Evolutionary conservation across 2,888 invertebrate genomes (phyloP), one percentile per base, ranked within the genome.

Genomic region (Steinernema carpocapsae): DNA sequence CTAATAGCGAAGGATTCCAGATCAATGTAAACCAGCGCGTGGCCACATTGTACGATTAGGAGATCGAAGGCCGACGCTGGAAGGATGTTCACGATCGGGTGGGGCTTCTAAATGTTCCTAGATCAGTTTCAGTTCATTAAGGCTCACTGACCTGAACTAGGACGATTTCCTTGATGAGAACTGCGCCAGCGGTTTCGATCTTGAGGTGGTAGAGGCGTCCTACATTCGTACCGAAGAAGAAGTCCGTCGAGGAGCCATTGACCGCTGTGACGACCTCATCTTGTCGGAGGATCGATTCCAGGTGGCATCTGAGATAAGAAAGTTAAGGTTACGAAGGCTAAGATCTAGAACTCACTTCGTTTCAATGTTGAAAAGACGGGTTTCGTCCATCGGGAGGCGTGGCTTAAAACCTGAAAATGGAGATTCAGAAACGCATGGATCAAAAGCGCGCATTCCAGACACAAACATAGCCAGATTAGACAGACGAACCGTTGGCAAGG

Each of bases 1-100:
- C 64, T 26, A 22, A 64, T 17, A 3, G 64, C 22, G 37, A 64
- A 64, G 32, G 64, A 14, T 26, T 64, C 64, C 64, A 64, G 32
- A n/a, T 64, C 64, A 29, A 64, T 64, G 64, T 64, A 64, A 14
- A 64, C 32, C 17, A 64, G 37, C 29, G 32, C 24, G 37, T 64
- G 64, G 14, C 64, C 64, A n/a, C 64, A 64, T 32, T 64, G 64
- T 6, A 64, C 32, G 37, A 64, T 26, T 26, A 64, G 64, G 19
- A 64, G 64, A 29, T 64, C 64, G 64, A 29, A 64, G 29, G 64
- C 64, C 1, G 64, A 64, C 6, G 64, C 64, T 6, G 64, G 64
- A 17, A 64, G 64, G 64, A 64, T 64, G 64, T 64, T 64, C 4
- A 64, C 32, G 19, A 64, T 64, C 37, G 64, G 64, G 32, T 64